Evolutionary conservation across 1,140 invertebrate genomes (phyloP).

Genomic region (Lasioglossum albipes): DNA sequence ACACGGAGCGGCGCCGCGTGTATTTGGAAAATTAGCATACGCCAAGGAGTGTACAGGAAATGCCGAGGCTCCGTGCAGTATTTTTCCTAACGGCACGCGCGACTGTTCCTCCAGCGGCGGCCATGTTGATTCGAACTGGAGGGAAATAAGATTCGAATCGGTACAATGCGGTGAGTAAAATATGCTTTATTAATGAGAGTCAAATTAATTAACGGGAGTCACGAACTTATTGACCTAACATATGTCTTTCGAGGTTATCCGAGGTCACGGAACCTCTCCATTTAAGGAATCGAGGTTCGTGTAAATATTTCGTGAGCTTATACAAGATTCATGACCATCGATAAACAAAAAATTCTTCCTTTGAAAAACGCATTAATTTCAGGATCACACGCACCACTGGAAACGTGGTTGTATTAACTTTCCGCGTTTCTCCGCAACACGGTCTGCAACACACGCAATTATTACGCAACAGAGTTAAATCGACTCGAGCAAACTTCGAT

Average conservation of each 20-base stretch:
- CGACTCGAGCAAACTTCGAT: slow-evolving; percentile 9
- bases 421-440: background rate
- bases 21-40: slow-evolving; percentile 54
- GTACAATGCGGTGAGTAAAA: too few species aligned
- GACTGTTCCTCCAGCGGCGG: background rate
- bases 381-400: background rate
- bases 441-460: background rate
- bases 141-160: background rate
- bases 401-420: background rate
- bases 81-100: too few species aligned
- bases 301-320: too few species aligned
- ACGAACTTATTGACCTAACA: too few species aligned
- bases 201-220: too few species aligned
- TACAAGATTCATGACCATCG: too few species aligned
- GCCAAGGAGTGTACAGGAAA: slow-evolving; percentile 63
- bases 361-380: too few species aligned
- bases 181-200: too few species aligned
- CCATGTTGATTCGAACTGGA: background rate
- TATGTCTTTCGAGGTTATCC: too few species aligned
- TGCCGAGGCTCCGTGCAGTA: slow-evolving; percentile 34
- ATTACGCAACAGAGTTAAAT: background rate
- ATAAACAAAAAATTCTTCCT: too few species aligned
- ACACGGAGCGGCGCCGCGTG: slow-evolving; percentile 31
- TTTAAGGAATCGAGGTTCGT: too few species aligned
- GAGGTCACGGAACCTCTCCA: too few species aligned